Conservation (phyloP, 1,140 invertebrate genomes). For the Frieseomelitta varia region DNA sequence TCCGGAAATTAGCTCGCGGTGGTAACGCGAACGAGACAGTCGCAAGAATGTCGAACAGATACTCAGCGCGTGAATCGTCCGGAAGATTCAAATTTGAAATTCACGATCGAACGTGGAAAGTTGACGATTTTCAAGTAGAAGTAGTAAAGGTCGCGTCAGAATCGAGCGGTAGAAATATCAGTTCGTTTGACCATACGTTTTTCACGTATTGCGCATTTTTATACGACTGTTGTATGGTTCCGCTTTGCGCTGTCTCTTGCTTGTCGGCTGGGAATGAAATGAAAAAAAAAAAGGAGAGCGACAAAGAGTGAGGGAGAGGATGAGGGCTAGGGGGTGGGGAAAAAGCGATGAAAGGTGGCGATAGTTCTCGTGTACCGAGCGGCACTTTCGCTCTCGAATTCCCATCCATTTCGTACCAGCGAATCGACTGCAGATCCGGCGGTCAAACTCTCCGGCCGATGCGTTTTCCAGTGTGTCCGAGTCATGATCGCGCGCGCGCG, state of each 20-base stretch:
- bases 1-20: slow-evolving; percentile 24
- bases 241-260: not conserved
- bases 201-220: not conserved
- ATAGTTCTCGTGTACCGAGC: not conserved
- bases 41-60: not conserved
- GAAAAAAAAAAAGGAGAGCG: not conserved
- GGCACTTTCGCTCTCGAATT: slow-evolving; percentile 50
- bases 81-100: not conserved
- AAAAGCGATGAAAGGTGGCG: not conserved
- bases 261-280: not conserved
- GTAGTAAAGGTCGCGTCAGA: not conserved
- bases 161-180: not conserved
- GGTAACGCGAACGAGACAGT: not conserved
- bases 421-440: slow-evolving; percentile 40
- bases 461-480: slow-evolving; percentile 15
- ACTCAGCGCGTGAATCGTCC: not conserved
- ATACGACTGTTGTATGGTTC: not conserved
- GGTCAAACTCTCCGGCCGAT: slow-evolving; percentile 13
- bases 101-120: not conserved
- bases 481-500: too few relatives aligned
- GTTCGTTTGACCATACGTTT: not conserved
- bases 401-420: slow-evolving; percentile 40
- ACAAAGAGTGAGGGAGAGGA: not conserved
- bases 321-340: too few relatives aligned
- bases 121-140: not conserved